Percentiles rank a stretch among this genome's conserved stretches.
These are phyloP conservation scores for Romanogobio albipinnatus DNA, from an alignment of 2,113 vertebrate genomes.

Conservation along the genomic window DNA sequence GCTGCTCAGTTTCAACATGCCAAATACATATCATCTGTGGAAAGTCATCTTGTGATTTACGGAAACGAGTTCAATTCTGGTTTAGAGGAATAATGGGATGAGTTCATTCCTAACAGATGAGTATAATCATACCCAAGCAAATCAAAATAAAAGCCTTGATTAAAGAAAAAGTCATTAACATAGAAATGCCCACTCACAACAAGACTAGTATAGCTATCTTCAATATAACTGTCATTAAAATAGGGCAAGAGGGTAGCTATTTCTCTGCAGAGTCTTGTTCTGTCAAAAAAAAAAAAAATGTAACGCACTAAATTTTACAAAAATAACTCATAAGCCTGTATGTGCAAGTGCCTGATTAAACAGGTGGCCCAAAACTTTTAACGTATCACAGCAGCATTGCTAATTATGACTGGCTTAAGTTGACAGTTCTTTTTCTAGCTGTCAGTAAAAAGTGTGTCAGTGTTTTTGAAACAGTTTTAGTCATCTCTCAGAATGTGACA, in stretches of 20 bases:
- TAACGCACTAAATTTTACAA: background rate
- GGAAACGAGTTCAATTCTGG: constrained; percentile 39
- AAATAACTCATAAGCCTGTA: background rate
- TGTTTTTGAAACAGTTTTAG: constrained; percentile 72
- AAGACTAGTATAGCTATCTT: background rate
- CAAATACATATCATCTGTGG: constrained; percentile 45
- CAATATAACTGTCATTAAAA: background rate
- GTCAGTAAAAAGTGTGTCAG: constrained; percentile 61
- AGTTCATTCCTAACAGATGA: constrained; percentile 13
- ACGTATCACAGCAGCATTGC: constrained; percentile 16
- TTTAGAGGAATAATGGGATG: constrained; percentile 4
- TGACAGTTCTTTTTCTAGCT: constrained; percentile 42
- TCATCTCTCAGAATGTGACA: constrained; percentile 70
- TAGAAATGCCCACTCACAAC: constrained; percentile 1
- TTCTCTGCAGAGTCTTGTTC: background rate
- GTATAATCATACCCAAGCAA: background rate
- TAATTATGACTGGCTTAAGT: constrained; percentile 35
- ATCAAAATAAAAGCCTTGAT: background rate
- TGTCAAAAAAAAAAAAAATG: background rate
- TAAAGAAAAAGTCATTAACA: background rate
- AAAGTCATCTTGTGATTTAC: constrained; percentile 48
- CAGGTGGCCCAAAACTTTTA: constrained; percentile 30
- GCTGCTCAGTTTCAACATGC: constrained; percentile 62
- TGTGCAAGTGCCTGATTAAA: constrained; percentile 11
- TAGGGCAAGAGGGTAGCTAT: background rate